Conservation (phyloP, 1,140 invertebrate species). For the Bursaphelenchus mucronatus region DNA sequence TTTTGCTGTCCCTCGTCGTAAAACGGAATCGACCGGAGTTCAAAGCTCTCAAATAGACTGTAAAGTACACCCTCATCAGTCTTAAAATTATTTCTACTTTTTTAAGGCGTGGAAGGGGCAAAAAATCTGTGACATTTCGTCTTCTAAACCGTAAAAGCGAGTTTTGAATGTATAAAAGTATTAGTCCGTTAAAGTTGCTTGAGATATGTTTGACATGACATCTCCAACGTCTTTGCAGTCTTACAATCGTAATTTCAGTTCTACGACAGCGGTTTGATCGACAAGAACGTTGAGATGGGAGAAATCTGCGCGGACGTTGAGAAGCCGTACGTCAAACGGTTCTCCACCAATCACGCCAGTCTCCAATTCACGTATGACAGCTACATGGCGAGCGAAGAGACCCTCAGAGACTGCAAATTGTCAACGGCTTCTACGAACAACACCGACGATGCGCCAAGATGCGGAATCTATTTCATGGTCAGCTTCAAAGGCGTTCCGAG, state of each 20-base stretch:
- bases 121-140: too few relatives aligned
- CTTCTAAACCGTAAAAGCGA: too few relatives aligned
- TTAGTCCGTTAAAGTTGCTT: too few relatives aligned
- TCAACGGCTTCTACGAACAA: conserved; percentile 7
- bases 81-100: too few relatives aligned
- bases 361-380: conserved; percentile 4
- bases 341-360: conserved; percentile 9
- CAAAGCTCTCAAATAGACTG: too few relatives aligned
- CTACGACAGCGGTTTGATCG: conserved; percentile 10
- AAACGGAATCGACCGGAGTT: too few relatives aligned
- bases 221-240: not conserved
- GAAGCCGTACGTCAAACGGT: conserved; percentile 5
- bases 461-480: conserved; percentile 52
- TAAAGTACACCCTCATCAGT: too few relatives aligned
- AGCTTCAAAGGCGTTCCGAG: conserved; percentile 61
- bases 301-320: conserved; percentile 7
- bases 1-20: too few relatives aligned
- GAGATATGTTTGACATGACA: too few relatives aligned
- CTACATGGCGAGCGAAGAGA: conserved; percentile 9
- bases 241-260: not conserved
- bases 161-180: too few relatives aligned
- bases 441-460: conserved; percentile 11
- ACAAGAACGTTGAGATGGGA: not conserved
- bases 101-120: too few relatives aligned
- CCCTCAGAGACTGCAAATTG: not conserved